Evolutionary conservation across 2,888 invertebrate genomes (phyloP), one percentile per base, ranked within the genome.

Genomic region (Coenonympha glycerion): DNA sequence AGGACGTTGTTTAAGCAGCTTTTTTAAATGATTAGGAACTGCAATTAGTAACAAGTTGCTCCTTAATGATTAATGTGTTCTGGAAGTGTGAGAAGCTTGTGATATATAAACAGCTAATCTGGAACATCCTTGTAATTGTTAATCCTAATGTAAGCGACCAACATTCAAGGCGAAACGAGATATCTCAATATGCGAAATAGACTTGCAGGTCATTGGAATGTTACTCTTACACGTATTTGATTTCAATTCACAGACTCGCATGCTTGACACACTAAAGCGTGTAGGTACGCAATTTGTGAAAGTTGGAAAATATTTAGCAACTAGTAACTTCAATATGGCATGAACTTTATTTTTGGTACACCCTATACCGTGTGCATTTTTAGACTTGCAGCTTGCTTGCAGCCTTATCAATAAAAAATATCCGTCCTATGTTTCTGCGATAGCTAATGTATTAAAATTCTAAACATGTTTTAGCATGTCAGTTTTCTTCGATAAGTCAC

Each of bases 131-230:
- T n/a, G 15, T 9, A 45, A 44, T n/a, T 16, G 44, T 21, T n/a
- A 45, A 24, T 11, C 24, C 44, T 34, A 45, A 34, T 45, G 44
- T 45, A 16, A 42, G 42, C 28, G 40, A 40, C 30, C 19, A 24
- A 45, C 34, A 45, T 45, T 45, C 44, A 45, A 45, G 33, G 44
- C 15, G 44, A 45, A 45, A 34, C 44, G 34, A 45, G 44, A 45
- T 45, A 45, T 45, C 34, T 45, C 44, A 45, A 45, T 45, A 45
- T 34, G 45, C 45, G 45, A 45, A 45, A 45, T 45, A 45, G 45
- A 18, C 8, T 16, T 45, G 45, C 45, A 45, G 45, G 45, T 45
- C 45, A 45, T 45, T 45, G 45, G 45, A 45, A 45, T 45, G 45
- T 34, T 45, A 45, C 34, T 45, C 24, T 45, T 45, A 45, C 45